Evolutionary conservation across 2,888 invertebrate genomes (phyloP).

Genomic region (Cantharis rustica): DNA sequence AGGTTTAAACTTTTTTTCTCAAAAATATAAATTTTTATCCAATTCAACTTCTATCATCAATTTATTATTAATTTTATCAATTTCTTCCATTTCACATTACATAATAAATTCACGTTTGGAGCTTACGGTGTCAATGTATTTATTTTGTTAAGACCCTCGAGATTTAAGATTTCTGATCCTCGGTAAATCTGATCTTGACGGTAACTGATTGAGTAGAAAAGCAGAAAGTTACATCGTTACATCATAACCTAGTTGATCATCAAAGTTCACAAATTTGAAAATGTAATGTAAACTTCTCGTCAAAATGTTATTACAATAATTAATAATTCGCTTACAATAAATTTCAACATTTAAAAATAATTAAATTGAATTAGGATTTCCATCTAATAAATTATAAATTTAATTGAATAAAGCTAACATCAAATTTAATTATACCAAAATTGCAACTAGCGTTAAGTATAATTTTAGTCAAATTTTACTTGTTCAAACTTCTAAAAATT

Average conservation of each 20-base stretch:
- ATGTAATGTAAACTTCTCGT: neutral
- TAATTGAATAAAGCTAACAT: neutral
- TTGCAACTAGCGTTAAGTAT: neutral
- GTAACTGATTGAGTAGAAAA: neutral
- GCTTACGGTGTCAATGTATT: neutral
- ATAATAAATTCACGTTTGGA: neutral
- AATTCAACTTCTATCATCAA: neutral
- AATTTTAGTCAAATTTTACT: neutral
- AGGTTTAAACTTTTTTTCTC: neutral
- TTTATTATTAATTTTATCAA: neutral
- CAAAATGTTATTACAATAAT: neutral
- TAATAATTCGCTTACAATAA: neutral
- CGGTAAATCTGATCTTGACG: neutral
- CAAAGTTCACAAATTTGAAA: neutral
- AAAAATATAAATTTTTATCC: neutral
- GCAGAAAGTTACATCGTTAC: neutral
- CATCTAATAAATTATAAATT: neutral
- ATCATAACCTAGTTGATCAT: neutral
- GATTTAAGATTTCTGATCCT: neutral
- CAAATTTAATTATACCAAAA: neutral
- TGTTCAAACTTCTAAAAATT: neutral
- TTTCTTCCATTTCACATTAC: neutral
- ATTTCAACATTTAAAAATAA: neutral
- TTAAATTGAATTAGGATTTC: neutral
- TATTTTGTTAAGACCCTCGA: neutral